Conservation (phyloP, 2,113 vertebrate genomes). For the Xiphophorus couchianus region DNA sequence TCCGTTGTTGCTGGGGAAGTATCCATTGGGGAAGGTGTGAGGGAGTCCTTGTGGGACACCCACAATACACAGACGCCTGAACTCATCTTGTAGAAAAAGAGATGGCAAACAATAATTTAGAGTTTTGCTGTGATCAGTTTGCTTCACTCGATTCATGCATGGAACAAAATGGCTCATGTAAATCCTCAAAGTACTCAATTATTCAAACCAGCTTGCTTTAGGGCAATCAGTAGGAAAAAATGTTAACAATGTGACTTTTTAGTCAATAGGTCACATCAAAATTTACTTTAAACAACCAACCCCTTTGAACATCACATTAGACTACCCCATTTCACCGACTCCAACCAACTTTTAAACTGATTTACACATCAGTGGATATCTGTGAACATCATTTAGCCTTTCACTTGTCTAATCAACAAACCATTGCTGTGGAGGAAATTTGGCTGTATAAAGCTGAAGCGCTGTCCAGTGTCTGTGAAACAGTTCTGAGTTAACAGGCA, state of each 20-base stretch:
- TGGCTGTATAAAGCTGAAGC: background rate
- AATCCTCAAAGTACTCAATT: background rate
- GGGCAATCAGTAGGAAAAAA: too few species aligned
- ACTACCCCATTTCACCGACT: too few species aligned
- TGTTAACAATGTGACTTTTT: too few species aligned
- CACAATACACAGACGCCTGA: constrained; percentile 86
- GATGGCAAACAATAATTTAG: constrained; percentile 15
- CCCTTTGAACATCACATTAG: too few species aligned
- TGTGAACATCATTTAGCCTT: too few species aligned
- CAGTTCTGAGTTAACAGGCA: background rate
- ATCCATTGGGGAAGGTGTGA: constrained; percentile 61
- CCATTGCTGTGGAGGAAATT: background rate
- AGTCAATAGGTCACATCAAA: too few species aligned
- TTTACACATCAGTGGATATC: too few species aligned
- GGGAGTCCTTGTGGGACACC: constrained; percentile 79
- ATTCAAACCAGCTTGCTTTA: too few species aligned
- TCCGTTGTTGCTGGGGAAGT: constrained; percentile 69
- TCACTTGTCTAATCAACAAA: background rate
- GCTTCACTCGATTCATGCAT: background rate
- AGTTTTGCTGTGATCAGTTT: background rate
- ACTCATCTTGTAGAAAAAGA: constrained; percentile 82
- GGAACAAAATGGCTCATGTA: background rate
- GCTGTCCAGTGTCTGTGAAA: background rate
- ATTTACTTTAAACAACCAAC: too few species aligned
- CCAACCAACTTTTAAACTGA: background rate